Conservation (phyloP, 2,888 invertebrate species). For the Protula sp. region DNA sequence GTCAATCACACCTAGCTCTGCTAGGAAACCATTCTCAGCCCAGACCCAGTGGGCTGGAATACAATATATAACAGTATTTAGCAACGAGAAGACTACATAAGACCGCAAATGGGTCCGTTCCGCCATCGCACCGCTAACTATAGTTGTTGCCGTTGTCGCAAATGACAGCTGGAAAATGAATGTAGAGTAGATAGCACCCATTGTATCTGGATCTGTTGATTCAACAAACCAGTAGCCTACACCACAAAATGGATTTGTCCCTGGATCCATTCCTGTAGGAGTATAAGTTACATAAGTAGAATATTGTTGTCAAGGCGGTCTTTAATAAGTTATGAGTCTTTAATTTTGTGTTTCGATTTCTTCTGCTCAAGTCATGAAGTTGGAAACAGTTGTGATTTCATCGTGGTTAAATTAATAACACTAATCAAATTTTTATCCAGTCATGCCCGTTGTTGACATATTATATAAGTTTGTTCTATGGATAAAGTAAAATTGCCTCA, state of each 20-base stretch:
- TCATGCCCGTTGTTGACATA: too few relatives aligned
- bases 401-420: too few relatives aligned
- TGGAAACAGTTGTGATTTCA: too few relatives aligned
- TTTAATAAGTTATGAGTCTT: too few relatives aligned
- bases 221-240: slow-evolving; percentile 76
- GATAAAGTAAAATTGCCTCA: too few relatives aligned
- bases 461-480: too few relatives aligned
- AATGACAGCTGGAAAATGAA: slow-evolving; percentile 55
- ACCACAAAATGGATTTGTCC: slow-evolving; percentile 65
- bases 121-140: slow-evolving; percentile 40
- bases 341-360: too few relatives aligned
- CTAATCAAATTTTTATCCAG: too few relatives aligned
- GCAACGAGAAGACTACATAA: slow-evolving; percentile 43
- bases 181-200: slow-evolving; percentile 81
- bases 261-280: slow-evolving; percentile 54
- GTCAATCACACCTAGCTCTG: slow-evolving; percentile 32
- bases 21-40: slow-evolving; percentile 28
- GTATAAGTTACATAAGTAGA: too few relatives aligned
- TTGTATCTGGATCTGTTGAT: slow-evolving; percentile 60
- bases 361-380: too few relatives aligned
- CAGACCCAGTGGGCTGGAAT: slow-evolving; percentile 55
- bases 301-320: too few relatives aligned
- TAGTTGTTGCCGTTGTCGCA: slow-evolving; percentile 19
- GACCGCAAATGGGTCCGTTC: slow-evolving; percentile 43
- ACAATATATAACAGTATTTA: slow-evolving; percentile 44